These are phyloP conservation scores for Drosophila prolongata DNA, from an alignment of 2,888 invertebrate species.

Conservation along the genomic window DNA sequence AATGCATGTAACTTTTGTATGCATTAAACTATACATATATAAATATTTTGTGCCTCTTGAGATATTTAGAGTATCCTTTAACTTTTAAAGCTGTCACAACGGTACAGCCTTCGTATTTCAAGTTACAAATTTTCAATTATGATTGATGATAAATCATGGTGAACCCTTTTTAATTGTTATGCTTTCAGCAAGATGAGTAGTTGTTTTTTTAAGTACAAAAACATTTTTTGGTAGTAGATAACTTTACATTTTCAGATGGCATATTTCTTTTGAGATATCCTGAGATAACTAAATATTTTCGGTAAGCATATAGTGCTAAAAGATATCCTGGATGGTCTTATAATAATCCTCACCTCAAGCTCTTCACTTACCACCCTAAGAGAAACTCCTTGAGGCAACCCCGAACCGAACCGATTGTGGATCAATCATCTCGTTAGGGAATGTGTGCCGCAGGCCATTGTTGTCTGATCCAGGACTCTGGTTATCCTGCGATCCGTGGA, in stretches of 20 bases:
- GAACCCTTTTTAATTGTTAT: background rate
- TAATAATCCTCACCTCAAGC: background rate
- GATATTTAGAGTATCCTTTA: no score
- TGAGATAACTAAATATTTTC: no score
- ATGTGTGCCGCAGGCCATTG: slow-evolving; percentile 10
- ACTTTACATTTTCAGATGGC: no score
- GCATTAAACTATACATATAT: no score
- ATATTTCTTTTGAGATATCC: no score
- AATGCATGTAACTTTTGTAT: no score
- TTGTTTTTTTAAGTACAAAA: background rate
- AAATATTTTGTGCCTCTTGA: no score
- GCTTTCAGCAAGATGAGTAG: background rate
- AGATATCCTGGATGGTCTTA: background rate
- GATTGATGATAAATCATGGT: background rate
- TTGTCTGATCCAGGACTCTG: slow-evolving; percentile 29
- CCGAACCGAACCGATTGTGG: slow-evolving; percentile 25
- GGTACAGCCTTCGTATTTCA: background rate
- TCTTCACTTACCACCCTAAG: background rate
- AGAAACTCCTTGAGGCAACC: slow-evolving; percentile 1
- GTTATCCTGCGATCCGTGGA: slow-evolving; percentile 12
- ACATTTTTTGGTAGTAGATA: no score
- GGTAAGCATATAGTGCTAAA: background rate
- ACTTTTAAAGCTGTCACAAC: background rate
- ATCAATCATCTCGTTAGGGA: slow-evolving; percentile 41
- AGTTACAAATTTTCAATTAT: background rate